phyloP scores from a whole-genome alignment of 2,888 invertebrate genomes.

The Melanostoma mellinum region DNA sequence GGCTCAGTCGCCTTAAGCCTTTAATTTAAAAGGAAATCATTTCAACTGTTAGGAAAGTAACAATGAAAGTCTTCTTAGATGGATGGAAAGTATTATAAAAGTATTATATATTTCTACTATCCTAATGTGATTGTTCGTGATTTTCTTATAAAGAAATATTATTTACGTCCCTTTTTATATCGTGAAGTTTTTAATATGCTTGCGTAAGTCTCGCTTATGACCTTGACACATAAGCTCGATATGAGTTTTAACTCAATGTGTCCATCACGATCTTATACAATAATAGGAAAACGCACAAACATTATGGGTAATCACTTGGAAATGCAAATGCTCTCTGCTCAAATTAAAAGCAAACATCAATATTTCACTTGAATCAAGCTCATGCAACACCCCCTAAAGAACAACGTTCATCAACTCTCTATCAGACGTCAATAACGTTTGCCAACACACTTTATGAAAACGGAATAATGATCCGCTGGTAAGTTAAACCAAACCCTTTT shows the following conservation, averaged over 20 bases:
- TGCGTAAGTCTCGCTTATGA: no score
- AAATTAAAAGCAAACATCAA: conserved; percentile 72
- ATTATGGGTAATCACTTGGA: conserved; percentile 11
- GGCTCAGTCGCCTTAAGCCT: conserved; percentile 20
- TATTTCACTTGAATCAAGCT: conserved; percentile 45
- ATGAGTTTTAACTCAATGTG: no score
- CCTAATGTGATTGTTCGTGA: no score
- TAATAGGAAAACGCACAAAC: no score
- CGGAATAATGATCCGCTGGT: conserved; percentile 66
- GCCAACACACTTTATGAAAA: conserved; percentile 40
- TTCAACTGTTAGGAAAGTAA: conserved; percentile 18
- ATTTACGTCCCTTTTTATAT: no score
- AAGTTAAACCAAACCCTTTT: conserved; percentile 60
- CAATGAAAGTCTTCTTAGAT: no score
- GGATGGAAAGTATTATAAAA: no score
- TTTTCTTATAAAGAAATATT: no score
- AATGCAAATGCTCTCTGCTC: conserved; percentile 66
- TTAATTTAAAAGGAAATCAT: conserved; percentile 48
- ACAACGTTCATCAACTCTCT: conserved; percentile 40
- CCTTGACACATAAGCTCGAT: no score
- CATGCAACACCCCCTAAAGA: conserved; percentile 34
- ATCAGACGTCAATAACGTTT: conserved; percentile 59
- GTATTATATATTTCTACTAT: no score
- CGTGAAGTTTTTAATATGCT: no score
- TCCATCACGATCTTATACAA: no score